Evolutionary conservation across 2,888 invertebrate genomes (phyloP).

Genomic region (Digitonthophagus gazella): DNA sequence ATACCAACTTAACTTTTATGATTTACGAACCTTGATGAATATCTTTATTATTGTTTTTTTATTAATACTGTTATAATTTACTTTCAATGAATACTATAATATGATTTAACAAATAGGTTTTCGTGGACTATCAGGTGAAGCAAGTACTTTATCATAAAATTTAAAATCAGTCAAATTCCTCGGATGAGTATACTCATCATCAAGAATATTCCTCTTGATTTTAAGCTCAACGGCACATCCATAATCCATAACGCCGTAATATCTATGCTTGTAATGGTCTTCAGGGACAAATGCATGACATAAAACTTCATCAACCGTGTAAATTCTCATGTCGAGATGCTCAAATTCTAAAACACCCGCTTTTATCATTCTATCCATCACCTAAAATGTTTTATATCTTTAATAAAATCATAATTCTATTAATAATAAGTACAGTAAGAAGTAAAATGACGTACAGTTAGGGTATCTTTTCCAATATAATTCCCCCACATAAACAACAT

Average conservation of each 20-base stretch:
- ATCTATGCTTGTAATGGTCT: conserved; percentile 55
- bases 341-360: conserved; percentile 49
- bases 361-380: conserved; percentile 48
- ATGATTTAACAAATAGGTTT: conserved; percentile 12
- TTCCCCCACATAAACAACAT: conserved; percentile 53
- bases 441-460: conserved; percentile 45
- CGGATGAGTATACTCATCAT: conserved; percentile 37
- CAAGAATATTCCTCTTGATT: conserved; percentile 43
- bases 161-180: conserved; percentile 39
- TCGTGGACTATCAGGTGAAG: conserved; percentile 31
- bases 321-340: conserved; percentile 51
- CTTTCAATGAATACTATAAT: not conserved
- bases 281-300: conserved; percentile 50
- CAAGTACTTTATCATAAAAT: conserved; percentile 42
- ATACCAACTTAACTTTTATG: too few species aligned
- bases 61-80: too few species aligned
- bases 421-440: conserved; percentile 4
- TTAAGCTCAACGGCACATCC: conserved; percentile 46
- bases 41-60: too few species aligned
- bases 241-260: conserved; percentile 56
- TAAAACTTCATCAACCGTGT: conserved; percentile 46
- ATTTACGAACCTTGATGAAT: too few species aligned
- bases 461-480: conserved; percentile 41
- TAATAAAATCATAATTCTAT: too few species aligned
- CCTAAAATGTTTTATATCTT: conserved; percentile 41